Evolutionary conservation across 1,140 invertebrate genomes (phyloP), one percentile per base, ranked within the genome.

Genomic region (Euura saliciscinereae): DNA sequence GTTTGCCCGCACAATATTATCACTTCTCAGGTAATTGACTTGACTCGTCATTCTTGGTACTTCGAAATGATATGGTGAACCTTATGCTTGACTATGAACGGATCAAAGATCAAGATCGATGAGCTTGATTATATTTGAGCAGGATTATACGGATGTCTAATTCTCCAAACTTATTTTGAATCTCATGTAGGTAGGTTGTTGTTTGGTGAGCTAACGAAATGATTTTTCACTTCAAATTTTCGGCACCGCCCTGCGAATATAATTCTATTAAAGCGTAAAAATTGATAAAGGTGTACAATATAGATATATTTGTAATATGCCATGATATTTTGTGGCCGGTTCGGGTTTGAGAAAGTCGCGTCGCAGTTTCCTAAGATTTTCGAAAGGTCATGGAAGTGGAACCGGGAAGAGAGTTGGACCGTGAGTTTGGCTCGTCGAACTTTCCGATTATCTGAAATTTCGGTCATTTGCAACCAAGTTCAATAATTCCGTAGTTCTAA

Each of bases 371-470:
- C 51, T 8, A 59, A 59, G 51, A 59, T 59, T 4, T n/a, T 11
- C 51, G 51, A 6, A 59, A 59, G 51, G 51, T 59, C 51, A 59
- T 59, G 51, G 51, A 59, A 3, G 51, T 59, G 6, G 51, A 59
- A 59, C 51, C 13, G 13, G 13, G 51, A 59, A 59, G 51, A 3
- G 51, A 59, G 51, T 59, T 59, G 51, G 51, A 59, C 6, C 51
- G 13, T 1, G 66, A 67, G 7, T 67, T 67, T 28, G 76, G 76
- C 74, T 74, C 78, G 78, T 77, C 79, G 78, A 81, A 82, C 81
- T 82, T 81, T 81, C 80, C 76, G 78, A 81, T 80, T 81, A 82
- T 82, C 81, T 77, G 78, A 46, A 78, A 81, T 82, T 81, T 80
- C 76, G 79, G 76, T 76, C 74, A 75, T 76, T 76, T 77, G 75